These are phyloP conservation scores for Sphyrna mokarran DNA, from an alignment of 2,113 vertebrate genomes.

Conservation along the genomic window DNA sequence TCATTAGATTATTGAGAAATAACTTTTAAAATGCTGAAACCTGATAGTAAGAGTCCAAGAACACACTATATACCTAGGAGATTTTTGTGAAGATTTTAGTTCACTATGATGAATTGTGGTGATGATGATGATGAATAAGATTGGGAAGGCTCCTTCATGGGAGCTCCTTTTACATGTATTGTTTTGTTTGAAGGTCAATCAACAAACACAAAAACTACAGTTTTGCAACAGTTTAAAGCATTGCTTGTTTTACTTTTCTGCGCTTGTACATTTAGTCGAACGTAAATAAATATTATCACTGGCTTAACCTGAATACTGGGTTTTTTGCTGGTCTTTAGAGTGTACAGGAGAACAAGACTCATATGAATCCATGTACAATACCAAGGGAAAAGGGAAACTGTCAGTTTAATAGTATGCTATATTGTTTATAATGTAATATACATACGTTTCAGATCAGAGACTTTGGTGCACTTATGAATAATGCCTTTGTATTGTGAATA, in stretches of 20 bases:
- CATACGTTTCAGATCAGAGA: not conserved
- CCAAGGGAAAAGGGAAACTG: not conserved
- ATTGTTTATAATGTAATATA: not conserved
- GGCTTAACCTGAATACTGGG: not conserved
- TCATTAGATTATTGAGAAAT: too few relatives aligned
- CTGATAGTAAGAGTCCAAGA: too few relatives aligned
- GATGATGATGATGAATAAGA: too few relatives aligned
- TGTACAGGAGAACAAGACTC: not conserved
- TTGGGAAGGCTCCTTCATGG: not conserved
- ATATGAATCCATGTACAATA: not conserved
- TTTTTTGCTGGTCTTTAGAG: not conserved
- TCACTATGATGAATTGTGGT: not conserved
- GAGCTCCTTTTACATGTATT: not conserved
- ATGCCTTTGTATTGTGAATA: not conserved
- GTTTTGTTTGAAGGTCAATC: not conserved
- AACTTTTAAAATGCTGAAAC: too few relatives aligned
- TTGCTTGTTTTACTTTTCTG: not conserved
- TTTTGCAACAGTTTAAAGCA: not conserved
- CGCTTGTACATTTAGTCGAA: not conserved
- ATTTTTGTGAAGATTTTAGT: not conserved
- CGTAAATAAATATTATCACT: not conserved
- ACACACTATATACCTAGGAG: too few relatives aligned
- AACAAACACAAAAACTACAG: not conserved
- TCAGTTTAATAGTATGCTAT: not conserved
- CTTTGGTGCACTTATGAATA: not conserved